Conservation (phyloP, 2,888 invertebrate genomes). For the Lepidocyrtoides sp. region DNA sequence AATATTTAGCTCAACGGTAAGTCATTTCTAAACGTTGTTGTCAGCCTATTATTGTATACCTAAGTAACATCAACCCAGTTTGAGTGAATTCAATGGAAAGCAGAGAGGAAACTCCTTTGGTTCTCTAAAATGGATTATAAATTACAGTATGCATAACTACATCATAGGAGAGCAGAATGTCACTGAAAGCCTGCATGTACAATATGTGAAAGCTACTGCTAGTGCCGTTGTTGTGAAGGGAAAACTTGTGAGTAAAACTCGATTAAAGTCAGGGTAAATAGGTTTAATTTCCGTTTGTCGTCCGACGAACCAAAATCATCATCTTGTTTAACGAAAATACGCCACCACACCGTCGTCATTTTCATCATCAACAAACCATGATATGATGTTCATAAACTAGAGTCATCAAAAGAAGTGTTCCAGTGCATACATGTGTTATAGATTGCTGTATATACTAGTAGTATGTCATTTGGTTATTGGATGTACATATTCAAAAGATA, state of each 20-base stretch:
- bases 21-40: neutral
- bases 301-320: conserved; percentile 70
- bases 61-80: neutral
- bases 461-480: too few relatives aligned
- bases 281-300: conserved; percentile 85
- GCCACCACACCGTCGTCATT: conserved; percentile 13
- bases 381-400: conserved; percentile 65
- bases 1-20: neutral
- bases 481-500: too few relatives aligned
- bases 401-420: conserved; percentile 37
- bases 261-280: conserved; percentile 85
- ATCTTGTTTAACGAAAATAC: conserved; percentile 37
- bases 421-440: too few relatives aligned
- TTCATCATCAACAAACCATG: conserved; percentile 68
- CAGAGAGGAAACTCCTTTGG: conserved; percentile 46
- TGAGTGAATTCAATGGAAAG: neutral
- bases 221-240: conserved; percentile 56
- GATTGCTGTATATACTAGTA: neutral
- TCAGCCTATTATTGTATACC: neutral
- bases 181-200: neutral
- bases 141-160: conserved; percentile 74
- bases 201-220: conserved; percentile 7
- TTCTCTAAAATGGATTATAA: conserved; percentile 82
- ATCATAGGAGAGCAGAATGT: neutral
- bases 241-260: conserved; percentile 75